phyloP scores from a whole-genome alignment of 2,888 invertebrate species.

The Platycheirus albimanus region DNA sequence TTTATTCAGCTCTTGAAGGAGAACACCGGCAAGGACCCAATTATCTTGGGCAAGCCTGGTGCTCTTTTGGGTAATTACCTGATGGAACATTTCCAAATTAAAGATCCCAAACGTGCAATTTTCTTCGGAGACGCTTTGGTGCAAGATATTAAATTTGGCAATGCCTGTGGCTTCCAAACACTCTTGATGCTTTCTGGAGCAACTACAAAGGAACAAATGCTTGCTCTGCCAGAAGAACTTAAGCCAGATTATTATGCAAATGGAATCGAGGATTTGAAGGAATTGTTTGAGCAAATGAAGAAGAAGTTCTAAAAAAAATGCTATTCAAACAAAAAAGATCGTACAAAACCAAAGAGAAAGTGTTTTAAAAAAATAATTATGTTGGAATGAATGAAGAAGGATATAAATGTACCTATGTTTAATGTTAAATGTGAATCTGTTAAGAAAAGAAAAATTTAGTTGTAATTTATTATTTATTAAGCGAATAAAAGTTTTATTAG shows the following conservation, averaged over 20 bases:
- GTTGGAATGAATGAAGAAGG: slow-evolving; percentile 34
- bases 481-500: neutral
- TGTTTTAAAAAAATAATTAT: slow-evolving; percentile 24
- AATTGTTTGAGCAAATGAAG: slow-evolving; percentile 73
- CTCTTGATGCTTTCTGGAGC: slow-evolving; percentile 87
- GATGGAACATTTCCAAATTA: slow-evolving; percentile 81
- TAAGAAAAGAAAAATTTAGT: neutral
- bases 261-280: slow-evolving; percentile 78
- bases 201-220: slow-evolving; percentile 77
- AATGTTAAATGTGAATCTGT: slow-evolving; percentile 7
- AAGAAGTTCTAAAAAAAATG: neutral
- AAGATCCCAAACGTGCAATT: slow-evolving; percentile 87
- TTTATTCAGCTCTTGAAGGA: slow-evolving; percentile 77
- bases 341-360: slow-evolving; percentile 51
- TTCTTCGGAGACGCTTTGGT: slow-evolving; percentile 93
- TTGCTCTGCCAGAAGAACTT: slow-evolving; percentile 74
- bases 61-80: slow-evolving; percentile 80
- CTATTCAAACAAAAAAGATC: neutral
- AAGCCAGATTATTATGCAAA: slow-evolving; percentile 80
- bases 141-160: slow-evolving; percentile 90
- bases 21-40: slow-evolving; percentile 80
- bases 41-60: slow-evolving; percentile 83
- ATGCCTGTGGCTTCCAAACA: slow-evolving; percentile 87
- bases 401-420: neutral
- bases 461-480: slow-evolving; percentile 11